Conservation (phyloP, 2,888 invertebrate species). For the Proisotoma minuta region DNA sequence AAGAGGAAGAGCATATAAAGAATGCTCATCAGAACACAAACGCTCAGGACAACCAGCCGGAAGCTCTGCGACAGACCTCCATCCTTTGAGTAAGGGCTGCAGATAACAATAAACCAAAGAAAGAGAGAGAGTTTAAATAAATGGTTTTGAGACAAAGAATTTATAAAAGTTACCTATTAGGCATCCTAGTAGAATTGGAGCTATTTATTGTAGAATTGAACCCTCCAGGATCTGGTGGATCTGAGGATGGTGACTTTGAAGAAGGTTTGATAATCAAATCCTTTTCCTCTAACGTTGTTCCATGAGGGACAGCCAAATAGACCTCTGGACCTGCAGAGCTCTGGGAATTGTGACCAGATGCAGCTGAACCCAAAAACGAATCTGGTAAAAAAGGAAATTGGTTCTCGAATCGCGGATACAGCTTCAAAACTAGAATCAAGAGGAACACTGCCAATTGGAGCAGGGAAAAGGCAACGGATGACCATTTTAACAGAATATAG, state of each 20-base stretch:
- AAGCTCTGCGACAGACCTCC: no score
- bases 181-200: no score
- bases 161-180: no score
- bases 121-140: no score
- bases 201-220: no score
- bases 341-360: neutral
- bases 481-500: slow-evolving; percentile 36
- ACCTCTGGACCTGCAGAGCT: neutral
- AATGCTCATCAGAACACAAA: slow-evolving; percentile 25
- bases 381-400: slow-evolving; percentile 37
- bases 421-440: slow-evolving; percentile 31
- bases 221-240: slow-evolving; percentile 9
- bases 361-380: slow-evolving; percentile 25
- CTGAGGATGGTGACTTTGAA: neutral
- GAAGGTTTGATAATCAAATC: neutral
- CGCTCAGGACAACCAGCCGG: slow-evolving; percentile 16
- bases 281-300: neutral
- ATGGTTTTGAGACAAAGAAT: no score
- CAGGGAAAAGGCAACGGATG: slow-evolving; percentile 33
- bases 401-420: slow-evolving; percentile 32
- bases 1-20: slow-evolving; percentile 30
- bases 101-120: no score
- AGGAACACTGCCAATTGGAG: slow-evolving; percentile 35
- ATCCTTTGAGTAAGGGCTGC: no score
- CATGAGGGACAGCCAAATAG: slow-evolving; percentile 1